These are phyloP conservation scores for Chrosomus eos DNA, from an alignment of 2,797 vertebrate genomes.

Conservation along the genomic window DNA sequence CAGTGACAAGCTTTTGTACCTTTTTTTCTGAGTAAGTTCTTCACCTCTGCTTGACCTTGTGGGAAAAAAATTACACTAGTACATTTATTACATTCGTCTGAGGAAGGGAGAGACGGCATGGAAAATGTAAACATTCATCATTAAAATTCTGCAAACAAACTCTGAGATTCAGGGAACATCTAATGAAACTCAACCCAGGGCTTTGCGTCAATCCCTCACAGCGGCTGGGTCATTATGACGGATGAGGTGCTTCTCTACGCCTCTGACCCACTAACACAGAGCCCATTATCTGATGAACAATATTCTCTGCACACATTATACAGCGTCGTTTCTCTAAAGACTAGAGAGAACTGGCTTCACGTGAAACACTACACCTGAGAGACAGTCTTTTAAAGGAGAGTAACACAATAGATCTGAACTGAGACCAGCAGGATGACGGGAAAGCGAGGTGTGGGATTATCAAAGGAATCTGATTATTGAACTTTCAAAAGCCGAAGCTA, in stretches of 20 bases:
- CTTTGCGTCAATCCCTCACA: conserved; percentile 67
- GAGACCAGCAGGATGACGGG: conserved; percentile 58
- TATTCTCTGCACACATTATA: conserved; percentile 66
- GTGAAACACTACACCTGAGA: conserved; percentile 69
- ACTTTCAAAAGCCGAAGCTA: neutral
- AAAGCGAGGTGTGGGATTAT: conserved; percentile 64
- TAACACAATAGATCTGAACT: conserved; percentile 72
- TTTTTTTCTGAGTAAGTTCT: too few relatives aligned
- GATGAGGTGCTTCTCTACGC: conserved; percentile 75
- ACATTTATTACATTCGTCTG: conserved; percentile 1
- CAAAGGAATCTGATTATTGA: conserved; percentile 55
- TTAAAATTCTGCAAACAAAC: conserved; percentile 27
- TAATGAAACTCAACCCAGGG: conserved; percentile 70
- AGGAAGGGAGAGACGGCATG: neutral
- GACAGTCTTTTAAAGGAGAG: conserved; percentile 70
- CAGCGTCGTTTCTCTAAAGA: conserved; percentile 59
- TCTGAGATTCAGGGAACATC: conserved; percentile 63
- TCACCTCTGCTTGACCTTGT: neutral
- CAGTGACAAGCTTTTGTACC: too few relatives aligned
- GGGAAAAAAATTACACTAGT: neutral
- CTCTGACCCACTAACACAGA: conserved; percentile 69
- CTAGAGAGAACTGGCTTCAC: conserved; percentile 63
- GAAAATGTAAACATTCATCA: conserved; percentile 34
- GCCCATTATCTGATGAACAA: conserved; percentile 62
- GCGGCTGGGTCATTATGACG: conserved; percentile 68